phyloP scores from a whole-genome alignment of 1,140 invertebrate species.

The Heliconius congener region DNA sequence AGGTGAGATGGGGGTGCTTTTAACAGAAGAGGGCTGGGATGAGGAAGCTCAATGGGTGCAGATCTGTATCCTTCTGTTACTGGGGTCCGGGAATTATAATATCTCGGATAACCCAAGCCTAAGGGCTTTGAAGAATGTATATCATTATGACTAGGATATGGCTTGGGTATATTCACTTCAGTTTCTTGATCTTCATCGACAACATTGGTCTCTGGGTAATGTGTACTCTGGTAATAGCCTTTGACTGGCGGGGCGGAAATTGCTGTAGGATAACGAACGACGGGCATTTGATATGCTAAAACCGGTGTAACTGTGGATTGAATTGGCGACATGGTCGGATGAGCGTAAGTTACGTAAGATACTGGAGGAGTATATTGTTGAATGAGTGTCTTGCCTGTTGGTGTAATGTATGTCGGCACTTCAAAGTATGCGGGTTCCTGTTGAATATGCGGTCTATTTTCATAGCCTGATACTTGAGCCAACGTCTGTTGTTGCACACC shows the following conservation, averaged over 20 bases:
- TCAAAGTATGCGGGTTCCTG: conserved; percentile 60
- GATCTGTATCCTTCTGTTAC: conserved; percentile 56
- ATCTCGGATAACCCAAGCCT: conserved; percentile 53
- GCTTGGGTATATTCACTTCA: conserved; percentile 51
- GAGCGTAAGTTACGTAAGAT: conserved; percentile 57
- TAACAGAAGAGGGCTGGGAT: conserved; percentile 61
- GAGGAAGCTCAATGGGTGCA: conserved; percentile 57
- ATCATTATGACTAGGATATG: conserved; percentile 56
- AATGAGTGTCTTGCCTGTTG: conserved; percentile 56
- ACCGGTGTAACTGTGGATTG: conserved; percentile 56
- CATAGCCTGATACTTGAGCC: conserved; percentile 46
- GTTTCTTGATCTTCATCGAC: conserved; percentile 58
- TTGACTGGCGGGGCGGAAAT: conserved; percentile 51
- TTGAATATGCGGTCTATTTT: conserved; percentile 48
- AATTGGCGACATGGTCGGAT: conserved; percentile 53
- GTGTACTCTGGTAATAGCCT: conserved; percentile 54
- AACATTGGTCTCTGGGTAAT: conserved; percentile 54
- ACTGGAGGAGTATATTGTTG: conserved; percentile 55
- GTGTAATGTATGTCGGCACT: conserved; percentile 56
- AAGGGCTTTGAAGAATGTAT: conserved; percentile 41
- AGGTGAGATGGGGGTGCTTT: conserved; percentile 63
- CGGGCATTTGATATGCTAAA: conserved; percentile 59
- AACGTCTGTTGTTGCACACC: conserved; percentile 47
- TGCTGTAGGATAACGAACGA: conserved; percentile 58
- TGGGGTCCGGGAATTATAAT: conserved; percentile 63